Conservation (phyloP, 2,888 invertebrate species). For the Cremastinae sp. region DNA sequence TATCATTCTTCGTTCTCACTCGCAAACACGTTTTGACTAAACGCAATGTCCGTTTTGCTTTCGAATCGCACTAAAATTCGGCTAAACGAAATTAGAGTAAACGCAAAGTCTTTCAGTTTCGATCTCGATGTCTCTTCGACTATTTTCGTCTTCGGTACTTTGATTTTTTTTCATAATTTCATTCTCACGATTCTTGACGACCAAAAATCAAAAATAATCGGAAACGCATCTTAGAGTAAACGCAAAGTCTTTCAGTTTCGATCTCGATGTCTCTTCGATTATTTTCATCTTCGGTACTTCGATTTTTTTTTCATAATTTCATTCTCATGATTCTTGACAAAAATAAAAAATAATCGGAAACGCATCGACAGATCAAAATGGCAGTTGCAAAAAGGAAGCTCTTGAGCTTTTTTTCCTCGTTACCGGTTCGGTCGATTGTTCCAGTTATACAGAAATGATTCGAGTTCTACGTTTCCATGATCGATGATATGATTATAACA, state of each 20-base stretch:
- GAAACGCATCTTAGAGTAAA: too few species aligned
- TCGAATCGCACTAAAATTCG: conserved; percentile 10
- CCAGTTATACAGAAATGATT: conserved; percentile 7
- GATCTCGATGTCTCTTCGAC: neutral
- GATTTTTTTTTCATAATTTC: conserved; percentile 6
- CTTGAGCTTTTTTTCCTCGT: conserved; percentile 38
- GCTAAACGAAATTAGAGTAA: conserved; percentile 23
- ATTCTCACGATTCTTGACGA: neutral
- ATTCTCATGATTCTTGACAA: neutral
- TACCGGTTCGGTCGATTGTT: conserved; percentile 44
- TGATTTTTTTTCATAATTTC: conserved; percentile 2
- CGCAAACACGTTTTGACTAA: conserved; percentile 23
- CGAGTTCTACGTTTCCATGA: neutral
- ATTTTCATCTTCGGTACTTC: neutral
- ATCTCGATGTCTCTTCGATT: neutral
- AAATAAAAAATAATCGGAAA: conserved; percentile 11
- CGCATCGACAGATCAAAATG: conserved; percentile 50
- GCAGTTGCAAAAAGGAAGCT: conserved; percentile 56
- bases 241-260: conserved; percentile 19
- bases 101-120: conserved; percentile 17
- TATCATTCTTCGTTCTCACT: neutral
- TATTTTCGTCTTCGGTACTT: too few species aligned
- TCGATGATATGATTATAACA: conserved; percentile 14
- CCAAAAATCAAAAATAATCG: conserved; percentile 9
- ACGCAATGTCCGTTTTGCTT: conserved; percentile 24